Evolutionary conservation across 2,113 vertebrate genomes (phyloP).

Genomic region (Campylomormyrus numenius): DNA sequence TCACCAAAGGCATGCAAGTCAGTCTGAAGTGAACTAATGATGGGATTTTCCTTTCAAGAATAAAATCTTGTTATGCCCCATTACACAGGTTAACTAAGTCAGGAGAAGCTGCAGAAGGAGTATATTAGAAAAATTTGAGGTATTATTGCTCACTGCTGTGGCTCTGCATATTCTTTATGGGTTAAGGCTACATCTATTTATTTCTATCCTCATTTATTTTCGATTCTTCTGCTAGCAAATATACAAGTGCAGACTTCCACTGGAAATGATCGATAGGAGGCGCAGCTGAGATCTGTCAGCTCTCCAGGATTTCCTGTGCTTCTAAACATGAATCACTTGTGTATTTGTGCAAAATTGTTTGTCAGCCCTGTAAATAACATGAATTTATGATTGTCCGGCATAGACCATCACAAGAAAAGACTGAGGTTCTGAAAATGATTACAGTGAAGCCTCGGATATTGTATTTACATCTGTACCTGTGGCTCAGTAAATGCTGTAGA

Average conservation of each 20-base stretch:
- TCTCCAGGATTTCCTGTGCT: not conserved
- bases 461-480: not conserved
- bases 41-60: constrained; percentile 55
- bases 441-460: not conserved
- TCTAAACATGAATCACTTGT: not conserved
- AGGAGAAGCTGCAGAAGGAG: constrained; percentile 42
- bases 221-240: not conserved
- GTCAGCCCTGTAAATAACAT: not conserved
- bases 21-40: constrained; percentile 63
- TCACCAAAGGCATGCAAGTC: constrained; percentile 54
- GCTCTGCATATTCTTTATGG: not conserved
- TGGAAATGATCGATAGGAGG: not conserved
- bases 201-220: not conserved
- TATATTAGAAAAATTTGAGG: constrained; percentile 37
- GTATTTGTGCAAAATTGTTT: not conserved
- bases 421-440: not conserved
- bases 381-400: not conserved
- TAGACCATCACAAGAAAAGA: not conserved
- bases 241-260: not conserved
- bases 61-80: constrained; percentile 54
- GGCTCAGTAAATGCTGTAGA: not conserved
- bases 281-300: not conserved
- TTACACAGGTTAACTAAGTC: constrained; percentile 62
- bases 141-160: not conserved
- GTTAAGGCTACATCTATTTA: not conserved